phyloP scores from a whole-genome alignment of 2,888 invertebrate genomes.

The Anoplius nigerrimus region DNA sequence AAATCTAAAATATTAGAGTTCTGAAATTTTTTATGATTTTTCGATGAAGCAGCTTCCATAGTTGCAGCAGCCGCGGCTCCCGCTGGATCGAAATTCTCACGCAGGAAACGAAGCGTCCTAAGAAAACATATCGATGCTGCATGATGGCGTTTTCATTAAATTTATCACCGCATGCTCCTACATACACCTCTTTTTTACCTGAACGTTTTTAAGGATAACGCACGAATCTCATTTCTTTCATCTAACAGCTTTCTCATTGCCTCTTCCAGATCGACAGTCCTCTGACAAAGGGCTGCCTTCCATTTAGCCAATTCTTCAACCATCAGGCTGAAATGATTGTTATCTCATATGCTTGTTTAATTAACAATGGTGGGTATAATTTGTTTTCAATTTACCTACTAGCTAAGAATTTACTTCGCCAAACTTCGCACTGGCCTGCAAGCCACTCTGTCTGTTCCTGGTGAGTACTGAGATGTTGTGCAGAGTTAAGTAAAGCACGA shows the following conservation, averaged over 20 bases:
- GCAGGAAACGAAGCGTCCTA: conserved; percentile 75
- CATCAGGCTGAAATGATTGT: conserved; percentile 82
- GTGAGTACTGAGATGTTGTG: conserved; percentile 89
- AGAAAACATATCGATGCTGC: conserved; percentile 7
- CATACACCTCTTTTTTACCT: conserved; percentile 72
- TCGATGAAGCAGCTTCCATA: conserved; percentile 68
- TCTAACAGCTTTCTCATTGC: conserved; percentile 82
- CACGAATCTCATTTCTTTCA: conserved; percentile 81
- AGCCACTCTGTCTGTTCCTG: conserved; percentile 96
- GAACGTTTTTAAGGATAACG: conserved; percentile 80
- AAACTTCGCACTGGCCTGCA: conserved; percentile 96
- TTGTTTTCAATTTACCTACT: conserved; percentile 81
- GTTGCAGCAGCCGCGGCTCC: conserved; percentile 60
- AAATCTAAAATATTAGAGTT: conserved; percentile 82
- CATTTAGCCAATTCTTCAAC: conserved; percentile 93
- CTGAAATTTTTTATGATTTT: conserved; percentile 69
- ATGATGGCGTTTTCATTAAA: background rate
- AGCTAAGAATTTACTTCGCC: conserved; percentile 97
- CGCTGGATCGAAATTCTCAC: conserved; percentile 77
- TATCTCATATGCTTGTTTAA: background rate
- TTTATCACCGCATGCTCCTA: background rate
- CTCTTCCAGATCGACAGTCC: conserved; percentile 83
- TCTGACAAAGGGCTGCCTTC: conserved; percentile 86
- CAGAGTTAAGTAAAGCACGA: conserved; percentile 88
- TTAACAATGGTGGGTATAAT: background rate